Percentiles rank a stretch among this genome's conserved stretches.
Conservation (phyloP, 92 coral and sea anemone genomes). For the Umimayanthus chanpuru region DNA sequence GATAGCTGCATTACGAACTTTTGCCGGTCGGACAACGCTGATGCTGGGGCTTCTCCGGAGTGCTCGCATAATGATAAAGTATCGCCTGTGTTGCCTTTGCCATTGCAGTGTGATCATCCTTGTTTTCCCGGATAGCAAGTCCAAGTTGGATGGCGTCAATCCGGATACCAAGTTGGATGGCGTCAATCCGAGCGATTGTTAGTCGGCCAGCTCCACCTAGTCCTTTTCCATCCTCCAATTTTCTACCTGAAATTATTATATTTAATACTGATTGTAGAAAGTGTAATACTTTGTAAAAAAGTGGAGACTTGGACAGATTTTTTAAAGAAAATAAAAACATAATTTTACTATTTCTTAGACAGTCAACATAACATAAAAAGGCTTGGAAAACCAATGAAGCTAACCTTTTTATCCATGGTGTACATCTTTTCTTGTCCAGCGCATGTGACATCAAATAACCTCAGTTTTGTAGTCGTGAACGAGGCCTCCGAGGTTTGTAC, state of each 20-base stretch:
- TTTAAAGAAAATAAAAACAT: too few species aligned
- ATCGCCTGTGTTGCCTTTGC: constrained; percentile 27
- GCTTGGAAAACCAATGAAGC: constrained; percentile 4
- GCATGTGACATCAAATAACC: background rate
- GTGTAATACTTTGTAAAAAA: too few species aligned
- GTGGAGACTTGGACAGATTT: too few species aligned
- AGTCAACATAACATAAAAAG: too few species aligned
- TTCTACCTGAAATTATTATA: too few species aligned
- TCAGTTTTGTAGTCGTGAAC: constrained; percentile 39
- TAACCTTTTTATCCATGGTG: background rate
- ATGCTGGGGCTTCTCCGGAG: constrained; percentile 35
- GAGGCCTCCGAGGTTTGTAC: constrained; percentile 40
- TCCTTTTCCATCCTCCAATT: too few species aligned
- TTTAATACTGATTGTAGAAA: too few species aligned
- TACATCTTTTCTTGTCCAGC: background rate
- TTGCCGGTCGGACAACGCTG: constrained; percentile 32
- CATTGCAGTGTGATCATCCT: constrained; percentile 23
- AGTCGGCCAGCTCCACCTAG: too few species aligned
- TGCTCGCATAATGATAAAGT: constrained; percentile 26
- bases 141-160: too few species aligned
- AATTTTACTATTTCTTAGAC: too few species aligned
- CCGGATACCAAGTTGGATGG: too few species aligned
- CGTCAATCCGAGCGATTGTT: too few species aligned
- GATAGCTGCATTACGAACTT: constrained; percentile 40
- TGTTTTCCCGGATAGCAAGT: constrained; percentile 11